Evolutionary conservation across 2,113 vertebrate genomes (phyloP), one percentile per base, ranked within the genome.

Genomic region (Neodon shergylaensis): DNA sequence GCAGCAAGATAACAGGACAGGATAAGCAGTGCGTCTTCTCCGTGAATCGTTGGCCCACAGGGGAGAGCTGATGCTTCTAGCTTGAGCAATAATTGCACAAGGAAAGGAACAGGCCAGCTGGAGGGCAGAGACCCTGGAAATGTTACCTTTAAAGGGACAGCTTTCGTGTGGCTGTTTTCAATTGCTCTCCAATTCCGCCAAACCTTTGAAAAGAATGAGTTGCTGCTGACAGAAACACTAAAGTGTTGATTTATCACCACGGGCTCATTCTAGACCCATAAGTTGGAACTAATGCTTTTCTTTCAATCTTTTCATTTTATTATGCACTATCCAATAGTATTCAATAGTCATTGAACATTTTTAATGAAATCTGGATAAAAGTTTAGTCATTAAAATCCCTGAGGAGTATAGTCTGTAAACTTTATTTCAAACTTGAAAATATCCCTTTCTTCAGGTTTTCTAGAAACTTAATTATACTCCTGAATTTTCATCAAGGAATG

Each of bases 31-130:
- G 52, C 7, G n/a, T 17, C 49, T 36, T 63, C 65, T 44, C 86
- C 85, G 63, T 81, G 90, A 85, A 49, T 68, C 65, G 47, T 63
- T 92, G 91, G 70, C 82, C 39, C 42, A 63, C 33, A 94, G 72
- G 65, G 65, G 76, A 90, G 44, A 90, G 42, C 8, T n/a, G 63
- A 94, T 4, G 19, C 21, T 49, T 12, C 33, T 24, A 52, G 42
- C 21, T 63, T 66, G 22, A 74, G 79, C 1, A 36, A 33, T 5
- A 61, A 21, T 44, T 36, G 26, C 68, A 58, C 39, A 63, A 73
- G 42, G 19, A 28, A 83, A 82, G 21, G 66, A 63, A 47, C 10
- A 44, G 12, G n/a, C 61, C 11, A 92, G 47, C 11, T 33, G 5
- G 19, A 81, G 42, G 9, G 28, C 88, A 68, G 44, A n/a, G 52